Conservation (phyloP, 1,140 invertebrate species). For the Uloborus diversus region DNA sequence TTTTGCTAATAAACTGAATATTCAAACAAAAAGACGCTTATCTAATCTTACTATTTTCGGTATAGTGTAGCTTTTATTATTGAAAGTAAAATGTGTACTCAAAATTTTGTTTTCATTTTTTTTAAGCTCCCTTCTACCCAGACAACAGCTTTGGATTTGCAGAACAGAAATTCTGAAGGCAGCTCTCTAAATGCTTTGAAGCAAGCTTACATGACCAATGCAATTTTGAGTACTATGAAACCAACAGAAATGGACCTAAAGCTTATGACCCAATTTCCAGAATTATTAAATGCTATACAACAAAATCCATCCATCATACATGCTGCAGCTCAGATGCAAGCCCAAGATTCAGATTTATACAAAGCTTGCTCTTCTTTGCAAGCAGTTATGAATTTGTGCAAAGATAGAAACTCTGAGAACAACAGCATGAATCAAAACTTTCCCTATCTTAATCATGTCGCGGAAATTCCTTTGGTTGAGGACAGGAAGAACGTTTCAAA, state of each 20-base stretch:
- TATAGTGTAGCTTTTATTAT: too few relatives aligned
- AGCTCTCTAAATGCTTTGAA: slow-evolving; percentile 43
- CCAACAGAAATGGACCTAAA: slow-evolving; percentile 41
- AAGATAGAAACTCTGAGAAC: slow-evolving; percentile 11
- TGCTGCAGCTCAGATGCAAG: slow-evolving; percentile 40
- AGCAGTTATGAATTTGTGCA: slow-evolving; percentile 26
- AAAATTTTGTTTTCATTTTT: too few relatives aligned
- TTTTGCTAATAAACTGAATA: too few relatives aligned
- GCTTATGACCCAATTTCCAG: slow-evolving; percentile 47
- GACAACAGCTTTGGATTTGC: slow-evolving; percentile 18
- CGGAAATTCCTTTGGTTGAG: background rate
- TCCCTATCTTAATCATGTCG: background rate
- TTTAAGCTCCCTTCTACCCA: background rate
- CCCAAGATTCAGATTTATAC: slow-evolving; percentile 21
- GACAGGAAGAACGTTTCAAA: slow-evolving; percentile 11
- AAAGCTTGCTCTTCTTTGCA: slow-evolving; percentile 27
- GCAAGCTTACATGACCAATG: slow-evolving; percentile 49
- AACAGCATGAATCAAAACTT: background rate
- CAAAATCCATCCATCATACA: slow-evolving; percentile 42
- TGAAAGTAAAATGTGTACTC: too few relatives aligned
- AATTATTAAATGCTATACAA: slow-evolving; percentile 36
- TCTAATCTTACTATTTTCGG: too few relatives aligned
- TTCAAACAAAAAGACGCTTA: too few relatives aligned
- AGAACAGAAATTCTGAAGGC: slow-evolving; percentile 21
- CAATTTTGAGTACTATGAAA: slow-evolving; percentile 39